Percentiles rank a stretch among this genome's conserved stretches.
Conservation (phyloP, 2,888 invertebrate species). For the Notodonta ziczac region DNA sequence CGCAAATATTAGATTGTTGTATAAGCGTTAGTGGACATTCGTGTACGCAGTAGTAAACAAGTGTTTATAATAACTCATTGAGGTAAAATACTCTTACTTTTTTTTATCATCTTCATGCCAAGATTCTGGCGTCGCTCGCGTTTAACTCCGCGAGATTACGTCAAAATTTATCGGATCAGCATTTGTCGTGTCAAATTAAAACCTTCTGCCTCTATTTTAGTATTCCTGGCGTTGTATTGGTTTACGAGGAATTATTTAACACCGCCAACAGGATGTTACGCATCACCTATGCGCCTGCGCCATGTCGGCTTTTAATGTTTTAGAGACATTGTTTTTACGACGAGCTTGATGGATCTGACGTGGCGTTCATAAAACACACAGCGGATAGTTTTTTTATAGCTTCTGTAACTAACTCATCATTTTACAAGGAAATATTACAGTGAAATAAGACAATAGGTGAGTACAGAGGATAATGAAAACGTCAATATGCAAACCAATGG, state of each 20-base stretch:
- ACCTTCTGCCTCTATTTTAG: constrained; percentile 40
- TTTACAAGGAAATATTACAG: constrained; percentile 10
- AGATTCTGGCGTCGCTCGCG: constrained; percentile 38
- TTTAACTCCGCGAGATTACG: constrained; percentile 37
- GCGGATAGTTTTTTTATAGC: constrained; percentile 32
- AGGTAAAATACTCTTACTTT: constrained; percentile 35
- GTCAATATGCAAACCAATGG: neutral
- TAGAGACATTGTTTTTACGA: constrained; percentile 28
- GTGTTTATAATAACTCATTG: constrained; percentile 36
- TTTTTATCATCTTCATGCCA: constrained; percentile 40
- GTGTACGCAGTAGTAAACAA: constrained; percentile 41
- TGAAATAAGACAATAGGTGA: constrained; percentile 5
- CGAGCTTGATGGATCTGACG: constrained; percentile 27
- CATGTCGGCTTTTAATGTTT: constrained; percentile 31
- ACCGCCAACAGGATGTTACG: constrained; percentile 51
- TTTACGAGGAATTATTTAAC: constrained; percentile 33
- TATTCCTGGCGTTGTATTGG: constrained; percentile 33
- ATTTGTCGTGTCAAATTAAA: constrained; percentile 47
- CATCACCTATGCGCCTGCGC: constrained; percentile 18
- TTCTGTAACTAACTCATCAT: constrained; percentile 32
- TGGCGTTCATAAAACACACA: constrained; percentile 29
- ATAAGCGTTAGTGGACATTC: constrained; percentile 15
- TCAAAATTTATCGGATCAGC: constrained; percentile 34
- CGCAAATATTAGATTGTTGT: constrained; percentile 12
- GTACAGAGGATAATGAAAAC: neutral